These are phyloP conservation scores for Leucoma salicis DNA, from an alignment of 2,888 invertebrate genomes.

Conservation along the genomic window DNA sequence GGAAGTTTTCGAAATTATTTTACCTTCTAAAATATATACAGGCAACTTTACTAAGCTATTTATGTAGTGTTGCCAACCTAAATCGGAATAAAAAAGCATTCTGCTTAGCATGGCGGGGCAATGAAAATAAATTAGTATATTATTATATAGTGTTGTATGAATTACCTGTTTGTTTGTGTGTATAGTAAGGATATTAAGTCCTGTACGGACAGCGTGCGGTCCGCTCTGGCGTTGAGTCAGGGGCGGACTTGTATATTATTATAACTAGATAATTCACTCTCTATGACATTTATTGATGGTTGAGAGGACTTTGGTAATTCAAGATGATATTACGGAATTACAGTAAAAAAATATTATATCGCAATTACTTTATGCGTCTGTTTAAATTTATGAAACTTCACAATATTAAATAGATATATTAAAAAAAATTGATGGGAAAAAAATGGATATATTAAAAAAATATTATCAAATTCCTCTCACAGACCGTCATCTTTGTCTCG, in stretches of 20 bases:
- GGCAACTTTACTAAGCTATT: slow-evolving; percentile 15
- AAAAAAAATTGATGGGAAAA: no score
- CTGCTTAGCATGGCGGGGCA: slow-evolving; percentile 60
- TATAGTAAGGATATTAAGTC: slow-evolving; percentile 30
- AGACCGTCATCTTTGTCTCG: slow-evolving; percentile 22
- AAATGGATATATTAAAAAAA: no score
- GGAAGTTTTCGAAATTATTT: slow-evolving; percentile 23
- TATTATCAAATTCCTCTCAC: slow-evolving; percentile 24
- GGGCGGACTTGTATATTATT: slow-evolving; percentile 33
- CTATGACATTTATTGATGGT: slow-evolving; percentile 22
- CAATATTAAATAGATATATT: no score
- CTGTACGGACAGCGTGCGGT: slow-evolving; percentile 35
- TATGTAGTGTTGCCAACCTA: slow-evolving; percentile 21
- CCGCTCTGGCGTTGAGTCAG: slow-evolving; percentile 13
- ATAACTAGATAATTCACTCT: slow-evolving; percentile 39
- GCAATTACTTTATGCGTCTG: no score
- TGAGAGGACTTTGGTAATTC: slow-evolving; percentile 28
- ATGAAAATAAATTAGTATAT: slow-evolving; percentile 17
- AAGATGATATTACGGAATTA: no score
- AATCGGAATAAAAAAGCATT: slow-evolving; percentile 12
- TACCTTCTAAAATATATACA: slow-evolving; percentile 21
- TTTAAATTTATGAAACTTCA: no score
- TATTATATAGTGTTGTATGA: slow-evolving; percentile 21
- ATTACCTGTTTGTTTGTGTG: slow-evolving; percentile 27
- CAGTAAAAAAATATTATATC: no score